Percentiles rank a stretch among this genome's conserved stretches.
These are phyloP conservation scores for Talpa occidentalis DNA, from an alignment of 2,113 vertebrate genomes.

Conservation along the genomic window DNA sequence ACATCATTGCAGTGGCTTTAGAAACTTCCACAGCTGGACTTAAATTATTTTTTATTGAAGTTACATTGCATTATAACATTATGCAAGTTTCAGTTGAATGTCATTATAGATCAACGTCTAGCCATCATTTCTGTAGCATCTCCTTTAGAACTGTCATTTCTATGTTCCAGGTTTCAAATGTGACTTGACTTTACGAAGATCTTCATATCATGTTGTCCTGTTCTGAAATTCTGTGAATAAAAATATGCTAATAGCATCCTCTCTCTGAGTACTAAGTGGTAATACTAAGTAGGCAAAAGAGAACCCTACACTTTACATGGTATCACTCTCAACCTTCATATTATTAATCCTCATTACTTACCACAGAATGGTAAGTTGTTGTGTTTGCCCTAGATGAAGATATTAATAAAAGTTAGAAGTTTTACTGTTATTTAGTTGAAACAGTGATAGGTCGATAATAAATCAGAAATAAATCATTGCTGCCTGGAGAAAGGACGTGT, in stretches of 20 bases:
- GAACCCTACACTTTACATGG: not conserved
- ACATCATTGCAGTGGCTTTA: too few relatives aligned
- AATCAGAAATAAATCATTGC: slow-evolving; percentile 35
- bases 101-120: not conserved
- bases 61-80: not conserved
- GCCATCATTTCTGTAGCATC: not conserved
- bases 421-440: slow-evolving; percentile 50
- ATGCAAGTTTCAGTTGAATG: not conserved
- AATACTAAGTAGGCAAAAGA: not conserved
- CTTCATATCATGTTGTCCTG: not conserved
- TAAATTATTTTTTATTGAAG: not conserved
- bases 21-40: not conserved
- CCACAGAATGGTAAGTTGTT: not conserved
- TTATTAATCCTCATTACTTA: not conserved
- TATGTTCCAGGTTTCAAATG: not conserved
- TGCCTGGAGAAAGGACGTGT: slow-evolving; percentile 10
- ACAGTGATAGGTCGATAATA: slow-evolving; percentile 3
- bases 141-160: not conserved
- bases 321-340: not conserved
- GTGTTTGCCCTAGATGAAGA: not conserved
- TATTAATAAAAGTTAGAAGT: slow-evolving; percentile 15
- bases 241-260: not conserved
- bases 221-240: not conserved
- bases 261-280: not conserved
- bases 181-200: not conserved